Conservation (phyloP, 2,797 vertebrate genomes). For the Pangasius mekongensis region DNA sequence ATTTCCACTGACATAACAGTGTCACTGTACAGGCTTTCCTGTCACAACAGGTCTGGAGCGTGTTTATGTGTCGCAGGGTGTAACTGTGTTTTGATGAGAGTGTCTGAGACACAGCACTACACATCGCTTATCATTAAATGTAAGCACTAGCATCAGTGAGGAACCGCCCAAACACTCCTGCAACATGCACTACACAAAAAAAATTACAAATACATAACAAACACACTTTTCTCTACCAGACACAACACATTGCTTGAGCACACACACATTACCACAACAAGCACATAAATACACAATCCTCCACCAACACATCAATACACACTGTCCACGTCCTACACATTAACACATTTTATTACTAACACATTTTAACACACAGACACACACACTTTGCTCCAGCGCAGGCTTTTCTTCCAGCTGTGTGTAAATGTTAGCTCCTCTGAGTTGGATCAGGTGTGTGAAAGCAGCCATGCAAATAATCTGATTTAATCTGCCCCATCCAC, state of each 20-base stretch:
- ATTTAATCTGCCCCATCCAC: background rate
- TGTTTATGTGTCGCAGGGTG: background rate
- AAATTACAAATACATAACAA: background rate
- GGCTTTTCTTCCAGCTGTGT: background rate
- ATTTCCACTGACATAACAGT: background rate
- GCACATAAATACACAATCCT: background rate
- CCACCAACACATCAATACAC: background rate
- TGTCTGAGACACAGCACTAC: background rate
- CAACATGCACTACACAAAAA: background rate
- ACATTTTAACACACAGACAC: background rate
- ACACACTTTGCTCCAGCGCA: background rate
- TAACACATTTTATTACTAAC: background rate
- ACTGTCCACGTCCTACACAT: background rate
- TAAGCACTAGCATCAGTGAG: background rate
- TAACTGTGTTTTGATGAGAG: background rate
- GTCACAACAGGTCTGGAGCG: background rate
- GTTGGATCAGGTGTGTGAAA: slow-evolving; percentile 16
- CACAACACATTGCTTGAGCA: background rate
- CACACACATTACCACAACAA: background rate
- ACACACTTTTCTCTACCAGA: background rate
- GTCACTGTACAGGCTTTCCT: background rate
- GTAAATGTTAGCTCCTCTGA: slow-evolving; percentile 28
- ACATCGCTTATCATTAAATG: background rate
- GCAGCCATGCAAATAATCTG: slow-evolving; percentile 4
- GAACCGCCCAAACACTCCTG: background rate